Base-by-base conservation (phyloP, 2,113 vertebrate genomes). In the Plecturocebus donacophilus region DNA sequence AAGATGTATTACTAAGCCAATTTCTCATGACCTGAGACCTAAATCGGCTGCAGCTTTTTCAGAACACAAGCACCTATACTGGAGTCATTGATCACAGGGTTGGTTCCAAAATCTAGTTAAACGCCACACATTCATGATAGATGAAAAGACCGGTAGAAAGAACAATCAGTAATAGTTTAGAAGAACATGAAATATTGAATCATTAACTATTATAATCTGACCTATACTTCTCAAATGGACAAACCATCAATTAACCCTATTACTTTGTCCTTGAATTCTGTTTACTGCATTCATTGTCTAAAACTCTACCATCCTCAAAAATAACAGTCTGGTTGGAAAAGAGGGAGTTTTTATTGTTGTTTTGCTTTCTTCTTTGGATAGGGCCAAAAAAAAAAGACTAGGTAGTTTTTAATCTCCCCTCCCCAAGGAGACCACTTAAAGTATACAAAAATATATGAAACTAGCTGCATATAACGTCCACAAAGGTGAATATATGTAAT, bases 51-150 rank as follows among this genome's bases (percentile, higher is more conserved):
- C 49, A 97, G 87, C 61, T 91, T 92, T 96, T 75, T 96, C 84
- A 92, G 25, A 95, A 32, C n/a, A 79, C 91, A 49, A 70, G 81
- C 88, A 92, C 75, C 0, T 71, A 47, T 40, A 89, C 64, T 38
- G 90, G 80, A 96, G 38, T 54, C 95, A 82, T 21, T 8, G 54
- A 58, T 95, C 81, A 64, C 73, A 96, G n/a, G 89, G 90, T 81
- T 42, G 40, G 19, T 61, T 89, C 40, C 73, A 71, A 97, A 97
- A 97, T 87, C 7, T 93, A 97, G 82, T 90, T 96, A 95, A 97
- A 96, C 6, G 91, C 38, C 70, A 38, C 42, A 75, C 91, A 91
- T 61, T 76, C 56, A 95, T 45, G 19, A 85, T 1, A 97, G 40
- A 70, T 68, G 80, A 83, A 95, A 97, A 97, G 75, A 85, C 9